phyloP scores from a whole-genome alignment of 2,797 vertebrate genomes.

The Premnoplex brunnescens region DNA sequence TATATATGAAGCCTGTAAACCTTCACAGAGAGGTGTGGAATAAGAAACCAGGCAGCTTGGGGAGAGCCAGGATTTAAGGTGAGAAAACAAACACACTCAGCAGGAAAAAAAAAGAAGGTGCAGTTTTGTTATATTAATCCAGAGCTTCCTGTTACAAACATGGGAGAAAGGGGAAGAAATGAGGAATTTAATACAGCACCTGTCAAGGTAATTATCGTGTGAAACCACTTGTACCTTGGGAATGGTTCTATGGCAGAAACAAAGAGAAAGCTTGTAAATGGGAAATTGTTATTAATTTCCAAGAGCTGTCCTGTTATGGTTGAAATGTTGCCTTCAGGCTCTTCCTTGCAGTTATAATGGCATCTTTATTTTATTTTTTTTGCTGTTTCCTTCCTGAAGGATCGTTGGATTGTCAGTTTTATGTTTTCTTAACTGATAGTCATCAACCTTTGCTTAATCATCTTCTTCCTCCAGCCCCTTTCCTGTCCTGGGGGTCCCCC shows the following conservation, averaged over 20 bases:
- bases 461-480: not conserved
- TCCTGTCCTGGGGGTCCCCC: not conserved
- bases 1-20: constrained; percentile 63
- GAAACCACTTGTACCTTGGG: constrained; percentile 29
- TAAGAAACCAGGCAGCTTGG: constrained; percentile 14
- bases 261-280: constrained; percentile 36
- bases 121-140: not conserved
- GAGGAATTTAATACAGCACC: constrained; percentile 19
- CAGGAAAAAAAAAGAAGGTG: not conserved
- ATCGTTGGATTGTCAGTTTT: not conserved
- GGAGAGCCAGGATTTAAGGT: constrained; percentile 13
- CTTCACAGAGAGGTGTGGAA: constrained; percentile 39
- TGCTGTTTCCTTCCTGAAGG: constrained; percentile 33
- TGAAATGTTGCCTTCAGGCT: constrained; percentile 45
- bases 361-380: not conserved
- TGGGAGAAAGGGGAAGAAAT: not conserved
- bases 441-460: constrained; percentile 41
- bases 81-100: constrained; percentile 29
- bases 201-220: constrained; percentile 11
- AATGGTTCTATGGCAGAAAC: not conserved
- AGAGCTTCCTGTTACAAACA: constrained; percentile 9
- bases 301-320: not conserved
- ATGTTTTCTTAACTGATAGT: constrained; percentile 17
- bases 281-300: constrained; percentile 46
- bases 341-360: constrained; percentile 37